Base-by-base conservation (phyloP, 1,140 invertebrate genomes). In the Drosophila lini region DNA sequence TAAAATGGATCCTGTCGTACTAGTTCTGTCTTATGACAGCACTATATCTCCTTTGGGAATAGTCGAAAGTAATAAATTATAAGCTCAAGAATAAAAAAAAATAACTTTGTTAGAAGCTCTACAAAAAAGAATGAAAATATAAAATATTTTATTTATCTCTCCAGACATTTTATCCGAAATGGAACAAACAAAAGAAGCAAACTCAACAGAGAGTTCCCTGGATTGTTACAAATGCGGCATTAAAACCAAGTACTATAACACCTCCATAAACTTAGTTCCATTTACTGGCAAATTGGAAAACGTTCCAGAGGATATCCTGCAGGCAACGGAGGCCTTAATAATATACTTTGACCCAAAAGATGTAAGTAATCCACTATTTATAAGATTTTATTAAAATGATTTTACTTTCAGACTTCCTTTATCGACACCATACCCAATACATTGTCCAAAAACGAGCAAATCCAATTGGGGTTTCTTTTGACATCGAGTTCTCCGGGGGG, bases 381-480 rank as follows among this genome's bases (percentile, higher is more conserved):
- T 28, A 16, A 22, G 5, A 6, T 36, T 19, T 25, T 40, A 15
- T 47, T 32, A 0, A 28, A 36, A 6, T 13, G n/a, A 1, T 13
- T 28, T 10, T 22, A 32, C 48, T 76, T 47, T 7, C 44, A 83
- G 81, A 80, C 38, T 34, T 48, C 78, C 8, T 80, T 83, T 15
- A 56, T 84, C 8, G 64, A 84, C 5, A 44, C 50, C 9, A 45
- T 84, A 25, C 25, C 73, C 2, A 74, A 36, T 34, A 61, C 68
- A 10, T 77, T 83, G 25, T 19, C 75, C 11, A 57, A 52, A 16
- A 41, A 60, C 6, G 62, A 77, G 22, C 58, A 84, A 28, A 80
- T 83, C n/a, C 64, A 84, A 19, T 36, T 83, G 32, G 81, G 81
- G 1, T 83, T 83, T 22, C 74, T 83, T n/a, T 16, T 80, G 15